Evolutionary conservation across 2,113 vertebrate species (phyloP).

Genomic region (Zosterops lateralis): DNA sequence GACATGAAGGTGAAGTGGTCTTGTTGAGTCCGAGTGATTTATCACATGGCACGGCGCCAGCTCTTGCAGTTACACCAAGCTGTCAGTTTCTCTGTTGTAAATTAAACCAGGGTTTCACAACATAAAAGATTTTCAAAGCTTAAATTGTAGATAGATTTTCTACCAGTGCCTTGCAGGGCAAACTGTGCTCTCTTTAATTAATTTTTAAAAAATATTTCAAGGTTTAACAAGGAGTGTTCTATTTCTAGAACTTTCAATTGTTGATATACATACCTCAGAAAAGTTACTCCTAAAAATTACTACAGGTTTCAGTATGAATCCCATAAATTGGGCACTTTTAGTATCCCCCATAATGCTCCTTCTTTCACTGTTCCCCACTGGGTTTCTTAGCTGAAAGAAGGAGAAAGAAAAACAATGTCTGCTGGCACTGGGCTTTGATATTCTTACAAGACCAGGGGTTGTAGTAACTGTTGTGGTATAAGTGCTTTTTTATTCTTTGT

Average conservation of each 20-base stretch:
- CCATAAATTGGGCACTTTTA: background rate
- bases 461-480: background rate
- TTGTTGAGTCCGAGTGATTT: conserved; percentile 32
- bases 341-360: background rate
- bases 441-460: background rate
- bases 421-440: background rate
- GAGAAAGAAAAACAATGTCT: background rate
- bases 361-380: background rate
- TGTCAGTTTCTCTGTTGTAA: conserved; percentile 40
- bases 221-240: conserved; percentile 5
- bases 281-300: background rate
- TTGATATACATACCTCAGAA: background rate
- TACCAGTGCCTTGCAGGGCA: background rate
- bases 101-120: background rate
- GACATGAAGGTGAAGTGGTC: conserved; percentile 17
- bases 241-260: conserved; percentile 1
- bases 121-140: conserved; percentile 2
- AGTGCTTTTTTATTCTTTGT: background rate
- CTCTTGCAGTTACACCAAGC: background rate
- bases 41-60: background rate
- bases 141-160: conserved; percentile 28
- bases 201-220: background rate
- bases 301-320: background rate
- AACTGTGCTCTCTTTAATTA: background rate
- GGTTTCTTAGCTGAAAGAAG: background rate